These are phyloP conservation scores for Camponotus pennsylvanicus DNA, from an alignment of 1,140 invertebrate genomes.

Conservation along the genomic window DNA sequence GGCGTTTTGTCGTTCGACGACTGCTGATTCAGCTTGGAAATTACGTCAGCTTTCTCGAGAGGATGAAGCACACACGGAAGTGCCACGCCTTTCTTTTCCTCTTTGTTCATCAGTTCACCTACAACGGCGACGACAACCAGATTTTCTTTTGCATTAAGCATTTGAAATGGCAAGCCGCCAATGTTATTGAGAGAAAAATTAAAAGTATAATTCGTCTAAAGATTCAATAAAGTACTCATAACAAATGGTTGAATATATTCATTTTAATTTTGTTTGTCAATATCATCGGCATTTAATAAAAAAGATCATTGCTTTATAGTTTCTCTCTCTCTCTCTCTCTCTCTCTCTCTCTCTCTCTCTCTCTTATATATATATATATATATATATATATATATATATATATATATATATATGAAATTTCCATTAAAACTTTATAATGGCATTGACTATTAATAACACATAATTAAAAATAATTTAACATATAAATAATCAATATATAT, in stretches of 20 bases:
- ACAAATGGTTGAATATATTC: neutral
- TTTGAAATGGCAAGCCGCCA: neutral
- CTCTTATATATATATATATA: too few relatives aligned
- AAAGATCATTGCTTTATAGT: neutral
- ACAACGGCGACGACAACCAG: conserved; percentile 7
- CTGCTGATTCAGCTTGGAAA: conserved; percentile 73
- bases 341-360: too few relatives aligned
- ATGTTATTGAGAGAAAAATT: conserved; percentile 5
- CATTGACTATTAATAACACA: neutral
- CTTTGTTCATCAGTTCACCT: conserved; percentile 7
- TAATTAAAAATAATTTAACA: neutral
- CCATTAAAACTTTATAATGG: neutral
- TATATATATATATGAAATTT: too few relatives aligned
- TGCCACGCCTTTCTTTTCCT: conserved; percentile 52
- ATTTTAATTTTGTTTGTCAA: neutral
- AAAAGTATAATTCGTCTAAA: neutral
- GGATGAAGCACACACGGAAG: conserved; percentile 51
- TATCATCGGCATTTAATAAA: neutral
- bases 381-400: too few relatives aligned
- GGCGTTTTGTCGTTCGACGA: conserved; percentile 38
- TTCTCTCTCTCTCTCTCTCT: neutral
- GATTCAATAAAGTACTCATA: neutral
- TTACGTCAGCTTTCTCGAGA: conserved; percentile 66
- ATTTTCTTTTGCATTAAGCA: conserved; percentile 1
- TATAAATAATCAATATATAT: neutral